A percentile compares a stretch with the other conserved stretches of the same genome.
phyloP scores from a whole-genome alignment of 2,113 vertebrate species.

The Hippocampus barbouri region DNA sequence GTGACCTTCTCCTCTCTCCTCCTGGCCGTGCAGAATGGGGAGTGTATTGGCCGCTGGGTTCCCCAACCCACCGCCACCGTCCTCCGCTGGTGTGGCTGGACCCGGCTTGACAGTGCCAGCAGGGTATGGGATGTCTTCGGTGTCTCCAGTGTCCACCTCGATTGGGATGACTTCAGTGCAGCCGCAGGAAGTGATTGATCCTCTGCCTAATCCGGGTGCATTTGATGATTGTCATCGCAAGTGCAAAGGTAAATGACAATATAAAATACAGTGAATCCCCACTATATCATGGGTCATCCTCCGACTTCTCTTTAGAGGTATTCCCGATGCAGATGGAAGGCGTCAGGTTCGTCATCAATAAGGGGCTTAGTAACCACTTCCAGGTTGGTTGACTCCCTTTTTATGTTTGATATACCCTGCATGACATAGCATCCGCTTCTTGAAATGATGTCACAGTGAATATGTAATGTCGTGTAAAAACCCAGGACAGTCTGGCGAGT shows the following conservation, averaged over 20 bases:
- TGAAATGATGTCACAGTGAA: neutral
- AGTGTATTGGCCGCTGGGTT: slow-evolving; percentile 80
- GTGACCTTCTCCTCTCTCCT: neutral
- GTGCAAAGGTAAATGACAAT: slow-evolving; percentile 76
- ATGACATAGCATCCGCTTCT: neutral
- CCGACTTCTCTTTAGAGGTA: slow-evolving; percentile 70
- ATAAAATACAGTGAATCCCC: neutral
- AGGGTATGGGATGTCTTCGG: slow-evolving; percentile 77
- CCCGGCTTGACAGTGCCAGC: slow-evolving; percentile 72
- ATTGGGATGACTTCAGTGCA: slow-evolving; percentile 34
- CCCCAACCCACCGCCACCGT: slow-evolving; percentile 57
- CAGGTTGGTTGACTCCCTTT: slow-evolving; percentile 70
- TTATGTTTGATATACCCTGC: neutral
- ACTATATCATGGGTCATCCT: neutral
- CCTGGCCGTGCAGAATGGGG: slow-evolving; percentile 68
- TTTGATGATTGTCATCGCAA: slow-evolving; percentile 90
- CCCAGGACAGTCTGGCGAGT: neutral
- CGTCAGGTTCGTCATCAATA: slow-evolving; percentile 86
- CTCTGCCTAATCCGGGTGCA: slow-evolving; percentile 81
- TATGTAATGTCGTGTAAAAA: neutral
- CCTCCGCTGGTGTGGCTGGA: slow-evolving; percentile 51
- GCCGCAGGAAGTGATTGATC: slow-evolving; percentile 50
- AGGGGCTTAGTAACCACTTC: slow-evolving; percentile 90
- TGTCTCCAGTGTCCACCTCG: slow-evolving; percentile 61
- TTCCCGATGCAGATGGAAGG: slow-evolving; percentile 90